Conservation (phyloP, 2,797 vertebrate species). For the Esox lucius region DNA sequence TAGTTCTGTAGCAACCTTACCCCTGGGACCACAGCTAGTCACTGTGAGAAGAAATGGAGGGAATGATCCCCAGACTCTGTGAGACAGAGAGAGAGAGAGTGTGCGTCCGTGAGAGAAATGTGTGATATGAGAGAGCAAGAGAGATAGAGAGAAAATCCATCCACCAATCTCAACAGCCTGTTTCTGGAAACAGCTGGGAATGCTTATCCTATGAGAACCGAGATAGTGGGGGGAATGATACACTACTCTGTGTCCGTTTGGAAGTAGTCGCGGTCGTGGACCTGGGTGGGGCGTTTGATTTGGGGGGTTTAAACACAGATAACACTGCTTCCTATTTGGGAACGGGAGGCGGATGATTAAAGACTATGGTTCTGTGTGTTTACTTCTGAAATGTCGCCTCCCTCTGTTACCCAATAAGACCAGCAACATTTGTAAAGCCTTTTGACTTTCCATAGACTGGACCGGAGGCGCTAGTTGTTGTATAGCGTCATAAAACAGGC, state of each 20-base stretch:
- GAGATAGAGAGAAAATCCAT: slow-evolving; percentile 36
- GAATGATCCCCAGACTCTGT: slow-evolving; percentile 24
- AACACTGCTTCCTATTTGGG: neutral
- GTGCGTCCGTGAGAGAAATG: neutral
- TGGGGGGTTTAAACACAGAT: slow-evolving; percentile 18
- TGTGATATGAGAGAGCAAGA: slow-evolving; percentile 12
- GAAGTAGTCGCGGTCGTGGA: slow-evolving; percentile 29
- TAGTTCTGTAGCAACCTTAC: slow-evolving; percentile 61
- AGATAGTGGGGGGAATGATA: slow-evolving; percentile 10
- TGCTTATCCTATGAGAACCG: slow-evolving; percentile 56
- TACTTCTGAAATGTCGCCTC: slow-evolving; percentile 50
- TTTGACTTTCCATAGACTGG: slow-evolving; percentile 5
- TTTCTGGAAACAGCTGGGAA: slow-evolving; percentile 73
- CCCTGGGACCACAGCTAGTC: slow-evolving; percentile 52
- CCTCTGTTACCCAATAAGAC: slow-evolving; percentile 54
- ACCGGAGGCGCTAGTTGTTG: slow-evolving; percentile 53
- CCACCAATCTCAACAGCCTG: slow-evolving; percentile 55
- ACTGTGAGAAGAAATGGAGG: slow-evolving; percentile 58
- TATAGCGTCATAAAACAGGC: slow-evolving; percentile 54
- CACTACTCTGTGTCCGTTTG: slow-evolving; percentile 22
- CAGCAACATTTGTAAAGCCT: slow-evolving; percentile 40
- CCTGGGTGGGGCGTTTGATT: slow-evolving; percentile 8
- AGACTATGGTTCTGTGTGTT: slow-evolving; percentile 34
- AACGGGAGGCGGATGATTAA: neutral
- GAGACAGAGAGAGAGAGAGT: neutral